Percentiles rank a stretch among this genome's conserved stretches.
Evolutionary conservation across 2,888 invertebrate genomes (phyloP).

Genomic region (Spatulosminthurus flaviceps): DNA sequence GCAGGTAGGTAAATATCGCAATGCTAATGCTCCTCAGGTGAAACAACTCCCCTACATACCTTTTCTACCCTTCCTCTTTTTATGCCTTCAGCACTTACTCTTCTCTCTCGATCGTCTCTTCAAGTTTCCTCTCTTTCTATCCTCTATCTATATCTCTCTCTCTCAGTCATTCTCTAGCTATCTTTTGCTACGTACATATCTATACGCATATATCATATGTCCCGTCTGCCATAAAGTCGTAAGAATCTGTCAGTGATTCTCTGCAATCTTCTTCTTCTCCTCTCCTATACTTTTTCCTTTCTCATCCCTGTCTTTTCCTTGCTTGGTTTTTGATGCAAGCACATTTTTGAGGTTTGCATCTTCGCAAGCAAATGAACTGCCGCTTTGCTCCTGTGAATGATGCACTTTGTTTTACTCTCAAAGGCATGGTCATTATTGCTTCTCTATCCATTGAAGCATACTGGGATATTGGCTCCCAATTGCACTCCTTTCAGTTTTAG

Average conservation of each 20-base stretch:
- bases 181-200: not conserved
- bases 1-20: conserved; percentile 51
- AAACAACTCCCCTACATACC: conserved; percentile 46
- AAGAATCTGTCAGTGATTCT: conserved; percentile 5
- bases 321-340: not conserved
- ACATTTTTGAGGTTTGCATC: conserved; percentile 15
- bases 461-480: not conserved
- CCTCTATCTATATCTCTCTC: conserved; percentile 4
- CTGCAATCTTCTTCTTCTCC: conserved; percentile 20
- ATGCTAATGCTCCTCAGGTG: conserved; percentile 48
- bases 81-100: conserved; percentile 43
- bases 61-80: conserved; percentile 41
- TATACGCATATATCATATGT: conserved; percentile 6
- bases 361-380: conserved; percentile 26
- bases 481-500: not conserved
- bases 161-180: conserved; percentile 1
- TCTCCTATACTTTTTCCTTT: not conserved
- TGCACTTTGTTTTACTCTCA: conserved; percentile 37
- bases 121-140: conserved; percentile 18
- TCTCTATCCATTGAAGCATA: not conserved
- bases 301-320: not conserved
- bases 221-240: conserved; percentile 10
- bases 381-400: conserved; percentile 31
- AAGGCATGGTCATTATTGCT: conserved; percentile 4
- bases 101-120: conserved; percentile 23